Conservation (phyloP, 2,113 vertebrate genomes). For the Loxodonta africana region DNA sequence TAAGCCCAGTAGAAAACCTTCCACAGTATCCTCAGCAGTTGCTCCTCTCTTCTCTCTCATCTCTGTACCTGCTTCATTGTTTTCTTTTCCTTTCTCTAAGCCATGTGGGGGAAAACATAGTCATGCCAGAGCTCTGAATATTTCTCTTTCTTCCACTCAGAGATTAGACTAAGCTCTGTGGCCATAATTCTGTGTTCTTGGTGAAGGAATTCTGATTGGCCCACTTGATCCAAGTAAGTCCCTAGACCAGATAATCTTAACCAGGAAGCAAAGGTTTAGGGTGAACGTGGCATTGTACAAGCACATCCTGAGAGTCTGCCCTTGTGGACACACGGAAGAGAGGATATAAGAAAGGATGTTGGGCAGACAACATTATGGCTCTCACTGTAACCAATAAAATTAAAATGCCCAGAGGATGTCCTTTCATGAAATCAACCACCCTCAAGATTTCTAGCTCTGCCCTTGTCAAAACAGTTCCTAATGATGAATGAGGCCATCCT, state of each 20-base stretch:
- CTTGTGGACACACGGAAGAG: background rate
- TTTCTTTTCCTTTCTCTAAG: background rate
- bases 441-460: background rate
- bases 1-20: background rate
- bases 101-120: background rate
- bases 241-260: background rate
- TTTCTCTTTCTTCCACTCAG: background rate
- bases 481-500: background rate
- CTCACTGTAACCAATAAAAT: background rate
- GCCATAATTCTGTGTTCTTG: background rate
- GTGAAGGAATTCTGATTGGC: slow-evolving; percentile 22
- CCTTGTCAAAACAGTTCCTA: background rate
- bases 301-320: background rate
- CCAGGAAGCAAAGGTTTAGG: background rate
- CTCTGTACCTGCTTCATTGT: background rate
- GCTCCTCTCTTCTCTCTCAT: background rate
- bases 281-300: background rate
- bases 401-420: background rate
- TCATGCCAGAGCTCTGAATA: background rate
- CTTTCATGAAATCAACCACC: background rate
- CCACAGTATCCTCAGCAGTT: background rate
- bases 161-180: background rate
- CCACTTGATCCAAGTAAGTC: background rate
- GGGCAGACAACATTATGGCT: background rate
- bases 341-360: background rate